Percentiles rank a stretch among this genome's conserved stretches.
Evolutionary conservation across 2,888 invertebrate genomes (phyloP).

Genomic region (Heliconius sara): DNA sequence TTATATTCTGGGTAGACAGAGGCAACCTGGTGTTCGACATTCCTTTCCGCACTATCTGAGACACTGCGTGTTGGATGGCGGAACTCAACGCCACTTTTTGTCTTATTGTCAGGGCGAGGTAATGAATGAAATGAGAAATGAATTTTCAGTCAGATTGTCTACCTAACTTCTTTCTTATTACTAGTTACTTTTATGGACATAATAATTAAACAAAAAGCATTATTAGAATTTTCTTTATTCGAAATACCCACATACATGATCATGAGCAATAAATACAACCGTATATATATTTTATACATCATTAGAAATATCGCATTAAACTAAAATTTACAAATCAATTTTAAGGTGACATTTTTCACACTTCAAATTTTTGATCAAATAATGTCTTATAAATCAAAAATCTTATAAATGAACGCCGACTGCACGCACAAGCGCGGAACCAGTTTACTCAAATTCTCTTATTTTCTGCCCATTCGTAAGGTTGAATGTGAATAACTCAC

Average conservation of each 20-base stretch:
- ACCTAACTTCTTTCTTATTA: not conserved
- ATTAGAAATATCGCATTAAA: not conserved
- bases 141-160: too few relatives aligned
- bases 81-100: not conserved
- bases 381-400: too few relatives aligned
- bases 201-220: not conserved
- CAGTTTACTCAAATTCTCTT: too few relatives aligned
- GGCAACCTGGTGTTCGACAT: not conserved
- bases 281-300: not conserved
- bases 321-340: not conserved
- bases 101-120: not conserved
- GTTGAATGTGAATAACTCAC: not conserved
- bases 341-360: not conserved
- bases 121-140: not conserved
- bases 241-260: slow-evolving; percentile 6
- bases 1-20: not conserved
- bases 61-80: not conserved
- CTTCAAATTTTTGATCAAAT: not conserved
- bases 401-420: too few relatives aligned
- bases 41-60: not conserved
- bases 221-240: slow-evolving; percentile 6
- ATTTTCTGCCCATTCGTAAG: not conserved
- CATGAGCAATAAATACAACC: slow-evolving; percentile 23
- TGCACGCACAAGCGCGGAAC: too few relatives aligned
- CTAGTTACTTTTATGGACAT: too few relatives aligned